Evolutionary conservation across 2,797 vertebrate genomes (phyloP).

Genomic region (Poecilia picta): DNA sequence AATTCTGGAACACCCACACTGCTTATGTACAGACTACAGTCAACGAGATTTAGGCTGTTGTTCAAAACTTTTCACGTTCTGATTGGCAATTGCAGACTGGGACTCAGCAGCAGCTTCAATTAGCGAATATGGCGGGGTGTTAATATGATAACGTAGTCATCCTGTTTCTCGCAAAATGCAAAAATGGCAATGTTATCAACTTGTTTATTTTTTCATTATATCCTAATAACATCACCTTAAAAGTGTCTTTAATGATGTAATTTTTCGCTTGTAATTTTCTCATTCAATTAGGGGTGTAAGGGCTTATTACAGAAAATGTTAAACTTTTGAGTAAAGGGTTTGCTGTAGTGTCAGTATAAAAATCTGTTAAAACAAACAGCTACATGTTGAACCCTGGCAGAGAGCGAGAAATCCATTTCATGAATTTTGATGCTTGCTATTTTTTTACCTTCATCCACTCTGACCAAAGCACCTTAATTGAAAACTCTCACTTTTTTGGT

Average conservation of each 20-base stretch:
- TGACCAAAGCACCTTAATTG: background rate
- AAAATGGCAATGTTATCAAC: background rate
- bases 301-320: background rate
- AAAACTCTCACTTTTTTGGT: background rate
- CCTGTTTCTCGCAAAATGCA: background rate
- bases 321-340: background rate
- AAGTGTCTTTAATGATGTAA: background rate
- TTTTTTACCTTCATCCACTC: background rate
- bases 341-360: background rate
- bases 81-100: background rate
- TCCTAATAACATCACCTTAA: background rate
- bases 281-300: background rate
- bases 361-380: background rate
- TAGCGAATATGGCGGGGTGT: background rate
- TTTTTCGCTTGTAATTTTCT: background rate
- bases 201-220: background rate
- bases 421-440: background rate
- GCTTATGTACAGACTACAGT: background rate
- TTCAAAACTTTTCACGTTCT: background rate
- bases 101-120: background rate
- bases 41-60: background rate
- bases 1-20: background rate
- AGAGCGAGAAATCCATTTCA: background rate
- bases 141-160: background rate
- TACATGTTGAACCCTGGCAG: background rate